These are phyloP conservation scores for Platycercus adscitus DNA, from an alignment of 2,113 vertebrate species.

Conservation along the genomic window DNA sequence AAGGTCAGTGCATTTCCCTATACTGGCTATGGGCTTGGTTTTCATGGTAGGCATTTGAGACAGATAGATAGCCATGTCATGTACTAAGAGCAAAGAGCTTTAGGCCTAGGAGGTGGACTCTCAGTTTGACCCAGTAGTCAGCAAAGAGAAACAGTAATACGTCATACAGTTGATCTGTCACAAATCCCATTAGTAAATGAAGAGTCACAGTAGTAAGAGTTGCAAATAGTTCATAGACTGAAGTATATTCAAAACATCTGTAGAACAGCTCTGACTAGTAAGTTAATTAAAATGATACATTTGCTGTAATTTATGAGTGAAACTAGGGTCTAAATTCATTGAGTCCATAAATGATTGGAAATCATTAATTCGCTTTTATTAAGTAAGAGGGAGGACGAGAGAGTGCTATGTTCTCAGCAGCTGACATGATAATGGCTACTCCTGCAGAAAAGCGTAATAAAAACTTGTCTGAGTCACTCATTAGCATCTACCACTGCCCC, in stretches of 20 bases:
- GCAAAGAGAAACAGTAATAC: background rate
- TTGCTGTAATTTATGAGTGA: conserved; percentile 5
- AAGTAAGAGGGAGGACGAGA: conserved; percentile 2
- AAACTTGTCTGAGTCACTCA: conserved; percentile 19
- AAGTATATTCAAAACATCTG: background rate
- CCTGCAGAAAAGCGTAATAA: background rate
- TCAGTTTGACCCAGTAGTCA: background rate
- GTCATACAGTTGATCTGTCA: background rate
- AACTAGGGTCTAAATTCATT: conserved; percentile 6
- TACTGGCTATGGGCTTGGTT: background rate
- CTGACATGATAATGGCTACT: conserved; percentile 20
- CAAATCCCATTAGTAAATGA: background rate
- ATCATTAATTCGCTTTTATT: conserved; percentile 37
- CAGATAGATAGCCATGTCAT: background rate
- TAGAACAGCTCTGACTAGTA: background rate
- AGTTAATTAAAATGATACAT: conserved; percentile 29
- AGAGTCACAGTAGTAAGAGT: background rate
- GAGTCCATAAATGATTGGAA: conserved; percentile 16
- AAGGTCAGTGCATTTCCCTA: background rate
- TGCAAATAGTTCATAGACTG: background rate
- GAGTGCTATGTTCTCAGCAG: background rate
- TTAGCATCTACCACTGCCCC: background rate
- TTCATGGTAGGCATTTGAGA: background rate
- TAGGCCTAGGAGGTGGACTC: background rate
- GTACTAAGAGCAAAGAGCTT: background rate